Conservation (phyloP, 1,140 invertebrate species). For the Drosophila hydei region DNA sequence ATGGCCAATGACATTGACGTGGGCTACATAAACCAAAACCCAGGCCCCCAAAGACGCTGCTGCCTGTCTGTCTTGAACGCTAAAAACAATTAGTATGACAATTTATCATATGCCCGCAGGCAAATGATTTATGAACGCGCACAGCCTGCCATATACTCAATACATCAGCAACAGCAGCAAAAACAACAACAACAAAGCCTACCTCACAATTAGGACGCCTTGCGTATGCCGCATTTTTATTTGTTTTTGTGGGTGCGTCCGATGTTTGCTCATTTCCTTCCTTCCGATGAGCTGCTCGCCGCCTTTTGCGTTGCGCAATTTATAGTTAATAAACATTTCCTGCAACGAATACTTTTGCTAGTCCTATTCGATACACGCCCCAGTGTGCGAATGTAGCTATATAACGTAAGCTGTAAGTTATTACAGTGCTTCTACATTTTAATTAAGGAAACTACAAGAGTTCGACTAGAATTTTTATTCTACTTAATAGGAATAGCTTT, state of each 20-base stretch:
- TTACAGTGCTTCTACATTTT: background rate
- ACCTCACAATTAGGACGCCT: slow-evolving; percentile 4
- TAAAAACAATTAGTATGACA: slow-evolving; percentile 83
- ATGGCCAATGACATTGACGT: slow-evolving; percentile 6
- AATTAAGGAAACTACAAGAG: background rate
- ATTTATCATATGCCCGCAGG: slow-evolving; percentile 78
- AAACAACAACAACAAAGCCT: slow-evolving; percentile 20
- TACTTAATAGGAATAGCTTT: too few species aligned
- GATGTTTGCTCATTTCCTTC: slow-evolving; percentile 77
- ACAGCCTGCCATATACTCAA: slow-evolving; percentile 24
- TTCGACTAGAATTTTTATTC: too few species aligned
- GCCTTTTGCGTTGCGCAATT: slow-evolving; percentile 67
- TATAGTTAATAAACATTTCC: slow-evolving; percentile 81
- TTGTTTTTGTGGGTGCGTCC: slow-evolving; percentile 70
- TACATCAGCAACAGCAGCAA: slow-evolving; percentile 38
- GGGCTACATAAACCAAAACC: background rate
- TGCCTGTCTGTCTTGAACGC: slow-evolving; percentile 62
- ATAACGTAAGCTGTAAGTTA: background rate
- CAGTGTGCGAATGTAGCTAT: background rate
- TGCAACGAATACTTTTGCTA: slow-evolving; percentile 49
- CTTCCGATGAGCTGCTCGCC: slow-evolving; percentile 43
- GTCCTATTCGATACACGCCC: slow-evolving; percentile 27
- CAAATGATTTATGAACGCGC: slow-evolving; percentile 77
- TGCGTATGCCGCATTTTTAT: slow-evolving; percentile 53
- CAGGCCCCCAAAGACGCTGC: slow-evolving; percentile 2